Evolutionary conservation across 2,888 invertebrate genomes (phyloP), one percentile per base, ranked within the genome.

Genomic region (Plagodis dolabraria): DNA sequence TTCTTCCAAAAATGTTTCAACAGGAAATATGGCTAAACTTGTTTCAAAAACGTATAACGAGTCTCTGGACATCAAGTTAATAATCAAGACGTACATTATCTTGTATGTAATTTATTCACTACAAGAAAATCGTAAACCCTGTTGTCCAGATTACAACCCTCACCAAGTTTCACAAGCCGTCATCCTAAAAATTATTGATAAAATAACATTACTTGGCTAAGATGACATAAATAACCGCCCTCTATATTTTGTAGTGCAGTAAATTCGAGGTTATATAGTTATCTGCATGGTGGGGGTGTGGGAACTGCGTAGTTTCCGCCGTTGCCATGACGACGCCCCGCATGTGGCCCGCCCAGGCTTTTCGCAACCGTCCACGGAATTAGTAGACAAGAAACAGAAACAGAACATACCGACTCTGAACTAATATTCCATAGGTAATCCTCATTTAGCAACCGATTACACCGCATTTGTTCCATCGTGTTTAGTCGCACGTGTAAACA

Each of bases 321-420:
- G 91, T 92, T 87, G 79, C 82, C 80, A 90, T 91, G 82, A 81
- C 80, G 82, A 92, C 91, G 79, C 89, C 89, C 88, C 80, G 87
- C 87, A 86, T 84, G 82, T 86, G 85, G 80, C 72, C 71, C 74
- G 80, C 72, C 71, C 74, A 64, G 59, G 69, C 74, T 75, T 81
- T 82, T 80, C 69, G 75, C 78, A 81, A 76, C 71, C 77, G 76
- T 75, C 80, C 74, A 79, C 70, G 69, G 79, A 85, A 85, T 87
- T 84, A 83, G 82, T 78, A 76, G 77, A 76, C 79, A 77, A 70
- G 42, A 53, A 43, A 52, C 42, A 60, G 72, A 10, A 10, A 10
- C 10, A 40, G 70, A 76, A 56, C 59, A 59, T 51, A 64, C 55
- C 47, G 51, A 52, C 59, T 55, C 10, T 35, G 42, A 56, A 53